Conservation (phyloP, 1,140 invertebrate species). For the Heliconius congener region DNA sequence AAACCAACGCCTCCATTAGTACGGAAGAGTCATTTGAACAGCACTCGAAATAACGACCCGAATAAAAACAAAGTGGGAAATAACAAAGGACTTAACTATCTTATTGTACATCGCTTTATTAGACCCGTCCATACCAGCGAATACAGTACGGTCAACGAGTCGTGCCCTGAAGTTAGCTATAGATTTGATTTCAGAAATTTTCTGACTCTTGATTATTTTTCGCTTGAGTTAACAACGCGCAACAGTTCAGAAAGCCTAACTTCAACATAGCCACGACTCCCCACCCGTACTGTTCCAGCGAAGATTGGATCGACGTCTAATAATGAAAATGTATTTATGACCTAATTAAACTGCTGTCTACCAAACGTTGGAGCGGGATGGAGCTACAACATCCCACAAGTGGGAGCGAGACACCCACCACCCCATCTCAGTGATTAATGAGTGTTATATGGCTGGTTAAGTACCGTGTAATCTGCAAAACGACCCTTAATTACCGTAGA, state of each 20-base stretch:
- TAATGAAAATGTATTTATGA: slow-evolving; percentile 81
- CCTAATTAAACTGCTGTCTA: slow-evolving; percentile 79
- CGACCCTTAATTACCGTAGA: slow-evolving; percentile 82
- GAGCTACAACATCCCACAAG: slow-evolving; percentile 41
- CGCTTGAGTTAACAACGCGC: too few species aligned
- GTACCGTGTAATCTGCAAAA: slow-evolving; percentile 83
- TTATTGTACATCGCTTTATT: slow-evolving; percentile 31
- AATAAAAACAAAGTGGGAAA: slow-evolving; percentile 36
- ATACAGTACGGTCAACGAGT: too few species aligned
- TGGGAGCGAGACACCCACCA: slow-evolving; percentile 50
- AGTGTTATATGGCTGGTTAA: slow-evolving; percentile 82
- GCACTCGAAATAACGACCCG: slow-evolving; percentile 28
- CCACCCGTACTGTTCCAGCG: background rate
- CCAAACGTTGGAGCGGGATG: slow-evolving; percentile 39
- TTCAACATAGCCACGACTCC: too few species aligned
- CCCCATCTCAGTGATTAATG: slow-evolving; percentile 77
- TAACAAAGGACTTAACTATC: slow-evolving; percentile 34
- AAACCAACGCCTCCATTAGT: slow-evolving; percentile 6
- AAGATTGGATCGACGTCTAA: slow-evolving; percentile 48
- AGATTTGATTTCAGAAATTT: too few species aligned
- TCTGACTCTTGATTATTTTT: too few species aligned
- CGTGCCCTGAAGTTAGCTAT: too few species aligned
- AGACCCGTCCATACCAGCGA: slow-evolving; percentile 5
- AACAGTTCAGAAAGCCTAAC: too few species aligned
- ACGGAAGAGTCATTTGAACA: slow-evolving; percentile 20